phyloP scores from a whole-genome alignment of 2,113 vertebrate species.

The Hiodon tergisus region DNA sequence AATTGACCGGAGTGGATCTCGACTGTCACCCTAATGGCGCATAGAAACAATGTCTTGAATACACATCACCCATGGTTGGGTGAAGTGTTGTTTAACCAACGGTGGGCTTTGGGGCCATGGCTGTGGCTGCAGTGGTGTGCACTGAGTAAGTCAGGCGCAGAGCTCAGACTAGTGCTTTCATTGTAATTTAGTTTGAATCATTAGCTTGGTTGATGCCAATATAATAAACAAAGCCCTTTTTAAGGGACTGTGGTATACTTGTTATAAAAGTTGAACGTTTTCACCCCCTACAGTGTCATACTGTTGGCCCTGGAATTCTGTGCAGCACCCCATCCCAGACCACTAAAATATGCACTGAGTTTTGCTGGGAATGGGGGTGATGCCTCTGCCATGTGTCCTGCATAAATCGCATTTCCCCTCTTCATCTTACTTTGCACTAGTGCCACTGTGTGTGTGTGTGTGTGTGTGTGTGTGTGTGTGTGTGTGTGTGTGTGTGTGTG shows the following conservation, averaged over 20 bases:
- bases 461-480: background rate
- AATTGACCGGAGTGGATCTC: too few relatives aligned
- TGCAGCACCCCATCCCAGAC: too few relatives aligned
- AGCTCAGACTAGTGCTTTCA: background rate
- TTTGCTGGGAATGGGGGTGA: too few relatives aligned
- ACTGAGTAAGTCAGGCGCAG: background rate
- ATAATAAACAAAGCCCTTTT: conserved; percentile 18
- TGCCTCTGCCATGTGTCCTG: too few relatives aligned
- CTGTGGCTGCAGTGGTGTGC: background rate
- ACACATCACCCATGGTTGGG: too few relatives aligned
- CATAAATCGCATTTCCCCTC: too few relatives aligned
- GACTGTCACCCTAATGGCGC: too few relatives aligned
- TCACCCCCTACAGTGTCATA: background rate
- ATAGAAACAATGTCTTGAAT: too few relatives aligned
- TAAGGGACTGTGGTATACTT: background rate
- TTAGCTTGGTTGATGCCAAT: conserved; percentile 36
- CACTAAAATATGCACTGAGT: too few relatives aligned
- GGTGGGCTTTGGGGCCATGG: background rate
- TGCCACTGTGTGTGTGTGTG: too few relatives aligned
- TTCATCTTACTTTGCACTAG: too few relatives aligned
- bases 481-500: background rate
- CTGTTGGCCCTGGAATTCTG: too few relatives aligned
- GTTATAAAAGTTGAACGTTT: background rate
- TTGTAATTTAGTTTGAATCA: background rate
- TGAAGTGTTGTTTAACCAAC: background rate